These are phyloP conservation scores for Drosophila nr. fundita DNA, from an alignment of 2,888 invertebrate species.

Conservation along the genomic window DNA sequence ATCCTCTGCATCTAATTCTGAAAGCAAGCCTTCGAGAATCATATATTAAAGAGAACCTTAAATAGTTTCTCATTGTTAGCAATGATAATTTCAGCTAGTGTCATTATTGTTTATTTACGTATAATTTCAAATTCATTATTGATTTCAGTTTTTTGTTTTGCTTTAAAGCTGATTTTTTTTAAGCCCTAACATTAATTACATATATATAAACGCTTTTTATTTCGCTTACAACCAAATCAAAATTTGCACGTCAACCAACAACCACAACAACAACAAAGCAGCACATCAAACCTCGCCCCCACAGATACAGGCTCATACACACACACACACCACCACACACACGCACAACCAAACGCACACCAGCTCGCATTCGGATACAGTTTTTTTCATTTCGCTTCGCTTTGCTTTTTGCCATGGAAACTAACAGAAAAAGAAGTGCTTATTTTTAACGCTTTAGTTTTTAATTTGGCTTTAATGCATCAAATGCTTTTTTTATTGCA, in stretches of 20 bases:
- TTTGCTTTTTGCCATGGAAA: constrained; percentile 60
- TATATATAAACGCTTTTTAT: constrained; percentile 31
- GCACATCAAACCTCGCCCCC: constrained; percentile 42
- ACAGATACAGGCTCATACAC: constrained; percentile 22
- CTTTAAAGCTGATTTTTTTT: constrained; percentile 10
- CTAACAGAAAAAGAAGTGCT: constrained; percentile 49
- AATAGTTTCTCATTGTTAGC: not conserved
- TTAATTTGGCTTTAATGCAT: constrained; percentile 32
- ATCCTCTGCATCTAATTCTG: not conserved
- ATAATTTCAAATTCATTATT: constrained; percentile 13
- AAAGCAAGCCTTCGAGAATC: not conserved
- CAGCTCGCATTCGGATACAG: constrained; percentile 36
- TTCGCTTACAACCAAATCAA: constrained; percentile 57
- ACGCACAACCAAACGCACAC: constrained; percentile 20
- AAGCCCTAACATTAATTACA: constrained; percentile 32
- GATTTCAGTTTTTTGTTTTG: constrained; percentile 45
- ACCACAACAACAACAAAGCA: constrained; percentile 42
- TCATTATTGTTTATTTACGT: constrained; percentile 1
- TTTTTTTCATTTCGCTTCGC: constrained; percentile 51
- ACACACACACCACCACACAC: constrained; percentile 20
- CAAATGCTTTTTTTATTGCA: constrained; percentile 40
- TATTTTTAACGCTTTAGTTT: constrained; percentile 32
- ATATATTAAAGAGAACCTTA: not conserved
- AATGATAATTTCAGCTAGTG: constrained; percentile 4
- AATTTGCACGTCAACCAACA: constrained; percentile 68